Conservation (phyloP, 2,888 invertebrate species). For the Yponomeuta sedellus region DNA sequence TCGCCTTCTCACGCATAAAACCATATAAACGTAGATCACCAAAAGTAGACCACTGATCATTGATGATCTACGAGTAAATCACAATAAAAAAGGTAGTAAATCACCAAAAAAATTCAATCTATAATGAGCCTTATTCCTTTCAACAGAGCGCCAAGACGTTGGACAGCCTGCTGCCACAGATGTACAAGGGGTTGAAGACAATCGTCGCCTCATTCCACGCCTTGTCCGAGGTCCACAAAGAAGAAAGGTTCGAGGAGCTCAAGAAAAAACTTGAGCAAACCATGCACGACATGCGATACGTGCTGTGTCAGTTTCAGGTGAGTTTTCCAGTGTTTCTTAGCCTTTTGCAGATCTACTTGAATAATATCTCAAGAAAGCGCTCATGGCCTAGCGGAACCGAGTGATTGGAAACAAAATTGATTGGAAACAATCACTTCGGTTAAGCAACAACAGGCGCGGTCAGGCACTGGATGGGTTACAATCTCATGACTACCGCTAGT, state of each 20-base stretch:
- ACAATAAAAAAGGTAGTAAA: not conserved
- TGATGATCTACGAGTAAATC: too few species aligned
- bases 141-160: slow-evolving; percentile 25
- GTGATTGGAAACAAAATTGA: too few species aligned
- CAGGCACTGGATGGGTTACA: too few species aligned
- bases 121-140: not conserved
- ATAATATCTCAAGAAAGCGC: too few species aligned
- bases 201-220: slow-evolving; percentile 83
- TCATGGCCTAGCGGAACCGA: too few species aligned
- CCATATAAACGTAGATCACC: too few species aligned
- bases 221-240: slow-evolving; percentile 52
- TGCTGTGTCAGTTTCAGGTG: slow-evolving; percentile 82
- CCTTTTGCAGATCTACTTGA: not conserved
- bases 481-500: too few species aligned
- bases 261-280: slow-evolving; percentile 41
- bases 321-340: slow-evolving; percentile 32
- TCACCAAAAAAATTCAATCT: not conserved
- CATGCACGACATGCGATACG: slow-evolving; percentile 77
- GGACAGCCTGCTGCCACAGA: slow-evolving; percentile 66
- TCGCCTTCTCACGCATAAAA: too few species aligned
- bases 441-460: too few species aligned
- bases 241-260: slow-evolving; percentile 40
- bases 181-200: slow-evolving; percentile 82
- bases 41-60: too few species aligned
- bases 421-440: too few species aligned